These are phyloP conservation scores for Osmerus mordax DNA, from an alignment of 2,113 vertebrate genomes.

Conservation along the genomic window DNA sequence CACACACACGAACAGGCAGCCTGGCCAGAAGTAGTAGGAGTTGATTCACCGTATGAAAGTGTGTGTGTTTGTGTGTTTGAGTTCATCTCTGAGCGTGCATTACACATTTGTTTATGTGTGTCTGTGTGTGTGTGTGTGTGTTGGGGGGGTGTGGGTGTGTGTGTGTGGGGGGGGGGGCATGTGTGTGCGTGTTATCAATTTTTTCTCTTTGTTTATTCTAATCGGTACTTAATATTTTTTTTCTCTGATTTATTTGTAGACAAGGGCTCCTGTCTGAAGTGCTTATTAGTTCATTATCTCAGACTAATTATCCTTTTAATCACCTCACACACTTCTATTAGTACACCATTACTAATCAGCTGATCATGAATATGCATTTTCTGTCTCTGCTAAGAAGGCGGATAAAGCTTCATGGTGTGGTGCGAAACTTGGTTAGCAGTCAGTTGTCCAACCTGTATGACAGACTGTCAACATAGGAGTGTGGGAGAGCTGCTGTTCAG, in stretches of 20 bases:
- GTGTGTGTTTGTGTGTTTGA: neutral
- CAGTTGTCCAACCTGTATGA: neutral
- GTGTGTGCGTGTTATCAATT: constrained; percentile 12
- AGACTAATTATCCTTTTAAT: constrained; percentile 70
- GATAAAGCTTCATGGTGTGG: constrained; percentile 41
- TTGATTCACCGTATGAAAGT: neutral
- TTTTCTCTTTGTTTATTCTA: constrained; percentile 34
- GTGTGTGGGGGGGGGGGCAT: constrained; percentile 24
- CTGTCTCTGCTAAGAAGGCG: constrained; percentile 49
- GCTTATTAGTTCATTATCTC: constrained; percentile 67
- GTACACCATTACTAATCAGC: constrained; percentile 60
- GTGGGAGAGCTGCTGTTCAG: no score
- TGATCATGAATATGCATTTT: constrained; percentile 64
- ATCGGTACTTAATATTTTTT: constrained; percentile 11
- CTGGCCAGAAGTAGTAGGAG: constrained; percentile 56
- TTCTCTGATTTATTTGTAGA: constrained; percentile 23
- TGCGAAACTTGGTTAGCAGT: no score
- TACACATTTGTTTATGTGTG: neutral
- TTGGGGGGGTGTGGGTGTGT: constrained; percentile 7
- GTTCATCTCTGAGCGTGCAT: neutral
- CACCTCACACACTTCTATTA: constrained; percentile 53
- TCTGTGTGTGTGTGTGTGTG: constrained; percentile 28
- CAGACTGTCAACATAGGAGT: neutral
- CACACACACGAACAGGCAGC: constrained; percentile 31
- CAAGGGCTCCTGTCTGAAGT: constrained; percentile 59